A percentile compares a stretch with the other conserved stretches of the same genome.
These are phyloP conservation scores for Pelecanoides urinatrix DNA, from an alignment of 2,113 vertebrate genomes.

Conservation along the genomic window DNA sequence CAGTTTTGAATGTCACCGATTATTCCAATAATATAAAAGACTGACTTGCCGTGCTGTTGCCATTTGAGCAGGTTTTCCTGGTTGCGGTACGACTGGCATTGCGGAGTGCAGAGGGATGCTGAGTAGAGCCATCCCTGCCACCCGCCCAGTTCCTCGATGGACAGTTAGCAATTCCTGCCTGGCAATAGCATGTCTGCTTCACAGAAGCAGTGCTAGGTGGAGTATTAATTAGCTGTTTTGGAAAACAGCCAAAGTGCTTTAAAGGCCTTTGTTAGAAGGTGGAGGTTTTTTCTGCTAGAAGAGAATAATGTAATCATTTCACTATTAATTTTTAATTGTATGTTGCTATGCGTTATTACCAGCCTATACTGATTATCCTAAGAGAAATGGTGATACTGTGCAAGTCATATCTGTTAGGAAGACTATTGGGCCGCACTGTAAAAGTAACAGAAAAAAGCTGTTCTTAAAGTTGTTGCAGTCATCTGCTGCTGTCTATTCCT, in stretches of 20 bases:
- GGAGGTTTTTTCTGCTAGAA: background rate
- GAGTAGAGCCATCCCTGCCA: background rate
- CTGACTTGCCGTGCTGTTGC: background rate
- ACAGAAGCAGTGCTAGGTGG: background rate
- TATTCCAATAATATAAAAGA: background rate
- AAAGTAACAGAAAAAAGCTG: background rate
- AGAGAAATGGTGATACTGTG: background rate
- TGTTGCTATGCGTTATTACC: conserved; percentile 15
- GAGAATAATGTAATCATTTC: conserved; percentile 16
- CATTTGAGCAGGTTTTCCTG: background rate
- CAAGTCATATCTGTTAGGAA: background rate
- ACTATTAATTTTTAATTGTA: conserved; percentile 45
- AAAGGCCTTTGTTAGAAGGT: background rate
- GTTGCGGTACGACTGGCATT: rapidly evolving
- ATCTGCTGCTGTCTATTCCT: background rate
- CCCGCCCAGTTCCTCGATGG: background rate
- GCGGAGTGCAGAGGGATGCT: background rate
- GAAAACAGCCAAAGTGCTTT: conserved; percentile 23
- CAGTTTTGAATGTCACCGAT: background rate
- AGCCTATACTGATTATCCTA: background rate
- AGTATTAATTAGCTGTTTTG: background rate
- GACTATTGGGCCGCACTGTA: background rate
- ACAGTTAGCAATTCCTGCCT: background rate
- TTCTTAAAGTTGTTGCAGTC: background rate
- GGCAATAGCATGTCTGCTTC: background rate